Conservation (phyloP, 2,888 invertebrate genomes). For the Cremastobaeus sp. region DNA sequence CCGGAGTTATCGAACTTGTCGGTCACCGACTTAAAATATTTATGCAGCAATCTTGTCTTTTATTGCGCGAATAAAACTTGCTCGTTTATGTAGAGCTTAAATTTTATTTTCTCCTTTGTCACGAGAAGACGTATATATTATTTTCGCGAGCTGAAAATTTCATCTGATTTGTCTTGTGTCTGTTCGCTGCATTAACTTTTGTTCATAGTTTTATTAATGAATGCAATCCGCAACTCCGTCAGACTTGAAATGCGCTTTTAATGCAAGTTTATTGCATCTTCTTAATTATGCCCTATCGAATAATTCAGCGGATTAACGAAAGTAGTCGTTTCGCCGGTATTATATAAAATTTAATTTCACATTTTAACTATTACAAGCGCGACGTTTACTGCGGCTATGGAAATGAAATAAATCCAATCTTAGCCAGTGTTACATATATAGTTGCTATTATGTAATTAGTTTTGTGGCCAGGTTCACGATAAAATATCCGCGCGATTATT, state of each 20-base stretch:
- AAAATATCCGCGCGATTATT: too few species aligned
- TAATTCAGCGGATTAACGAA: slow-evolving; percentile 8
- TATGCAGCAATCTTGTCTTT: slow-evolving; percentile 51
- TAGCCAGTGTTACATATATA: too few species aligned
- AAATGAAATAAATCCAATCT: too few species aligned
- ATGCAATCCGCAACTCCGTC: slow-evolving; percentile 25
- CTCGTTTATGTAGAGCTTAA: slow-evolving; percentile 43
- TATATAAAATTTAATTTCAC: too few species aligned
- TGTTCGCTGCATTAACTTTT: slow-evolving; percentile 32
- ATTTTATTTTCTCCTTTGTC: slow-evolving; percentile 42
- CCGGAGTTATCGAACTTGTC: slow-evolving; percentile 48
- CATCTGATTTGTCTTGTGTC: slow-evolving; percentile 31
- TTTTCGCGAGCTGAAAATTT: slow-evolving; percentile 40
- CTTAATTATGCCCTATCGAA: slow-evolving; percentile 17
- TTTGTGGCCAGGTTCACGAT: too few species aligned
- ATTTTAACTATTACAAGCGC: too few species aligned
- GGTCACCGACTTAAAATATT: slow-evolving; percentile 55
- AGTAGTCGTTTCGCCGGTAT: slow-evolving; percentile 26
- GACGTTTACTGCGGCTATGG: too few species aligned
- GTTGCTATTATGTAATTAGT: too few species aligned
- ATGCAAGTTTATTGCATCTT: slow-evolving; percentile 19
- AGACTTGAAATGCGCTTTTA: slow-evolving; percentile 19
- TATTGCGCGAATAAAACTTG: slow-evolving; percentile 46
- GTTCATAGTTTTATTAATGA: slow-evolving; percentile 41
- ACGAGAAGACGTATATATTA: slow-evolving; percentile 35